Base-by-base conservation (phyloP, 2,888 invertebrate species). In the Thymelicus acteon region DNA sequence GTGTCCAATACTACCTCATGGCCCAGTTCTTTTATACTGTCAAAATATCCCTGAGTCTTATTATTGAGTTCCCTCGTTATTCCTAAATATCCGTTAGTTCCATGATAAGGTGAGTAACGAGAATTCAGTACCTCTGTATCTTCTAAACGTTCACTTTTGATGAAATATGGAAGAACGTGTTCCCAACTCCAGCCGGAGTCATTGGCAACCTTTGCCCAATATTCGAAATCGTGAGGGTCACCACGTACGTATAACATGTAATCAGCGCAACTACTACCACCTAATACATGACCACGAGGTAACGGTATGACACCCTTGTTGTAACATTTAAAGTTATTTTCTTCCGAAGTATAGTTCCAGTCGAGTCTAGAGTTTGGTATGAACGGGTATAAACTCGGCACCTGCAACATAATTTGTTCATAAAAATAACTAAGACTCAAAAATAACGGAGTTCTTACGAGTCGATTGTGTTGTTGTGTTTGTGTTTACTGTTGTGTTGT, bases 101-200 rank as follows among this genome's bases (percentile, higher is more conserved):
- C 89, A 72, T 91, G 90, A 70, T 79, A 87, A 10, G n/a, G 37
- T 5, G 48, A 71, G 39, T 75, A 73, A 0, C 60, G 7, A 2
- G 83, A 79, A 1, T 70, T 54, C 0, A 77, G 44, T 6, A 83
- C 72, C 1, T 67, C 24, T 4, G 71, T 44, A 19, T 82, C 81
- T 5, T 77, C 71, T 7, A 83, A 60, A 37, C 91, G 88, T 80
- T 95, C 90, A 6, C 91, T 89, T 73, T 94, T 94, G 1, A 88
- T 88, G 47, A 92, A 92, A 74, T 92, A 95, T 1, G 88, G 83
- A 0, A 88, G 76, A 0, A 94, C 88, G 7, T 92, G 88, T 0
- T 91, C 78, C 86, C 94, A 95, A n/a, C 87, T 88, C 95, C 95
- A 95, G 0, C 92, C 88, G 0, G 77, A 64, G 65, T 95, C 94